Evolutionary conservation across 2,797 vertebrate species (phyloP).

Genomic region (Zalophus californianus): DNA sequence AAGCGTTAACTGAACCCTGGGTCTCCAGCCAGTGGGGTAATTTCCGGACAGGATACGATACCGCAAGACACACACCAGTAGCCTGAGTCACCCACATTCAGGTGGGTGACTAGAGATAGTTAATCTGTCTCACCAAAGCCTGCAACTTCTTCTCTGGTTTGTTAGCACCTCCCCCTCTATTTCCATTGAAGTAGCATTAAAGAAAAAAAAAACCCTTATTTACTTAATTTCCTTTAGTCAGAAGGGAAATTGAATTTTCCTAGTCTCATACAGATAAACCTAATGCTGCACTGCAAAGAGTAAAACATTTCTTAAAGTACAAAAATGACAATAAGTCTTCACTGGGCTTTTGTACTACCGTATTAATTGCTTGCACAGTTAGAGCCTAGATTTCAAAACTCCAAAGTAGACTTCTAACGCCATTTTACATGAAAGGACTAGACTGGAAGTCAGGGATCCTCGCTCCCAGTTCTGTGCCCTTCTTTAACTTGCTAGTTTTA

Average conservation of each 20-base stretch:
- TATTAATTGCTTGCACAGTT: not conserved
- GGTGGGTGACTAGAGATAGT: not conserved
- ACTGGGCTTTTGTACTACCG: not conserved
- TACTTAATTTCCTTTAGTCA: slow-evolving; percentile 10
- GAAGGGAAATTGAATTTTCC: slow-evolving; percentile 51
- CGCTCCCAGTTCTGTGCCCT: not conserved
- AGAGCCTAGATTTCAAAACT: slow-evolving; percentile 37
- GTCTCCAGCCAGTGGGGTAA: not conserved
- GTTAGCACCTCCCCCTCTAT: not conserved
- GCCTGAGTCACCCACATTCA: not conserved
- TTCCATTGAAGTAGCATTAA: not conserved
- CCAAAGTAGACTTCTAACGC: not conserved
- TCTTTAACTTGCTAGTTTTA: slow-evolving; percentile 54
- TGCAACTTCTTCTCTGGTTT: not conserved
- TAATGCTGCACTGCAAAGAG: not conserved
- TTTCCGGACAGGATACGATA: not conserved
- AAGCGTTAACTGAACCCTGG: not conserved
- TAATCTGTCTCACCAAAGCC: not conserved
- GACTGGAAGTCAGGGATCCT: not conserved
- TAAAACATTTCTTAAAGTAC: not conserved
- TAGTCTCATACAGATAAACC: not conserved
- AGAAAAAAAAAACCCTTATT: not conserved
- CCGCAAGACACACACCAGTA: not conserved
- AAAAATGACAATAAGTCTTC: not conserved
- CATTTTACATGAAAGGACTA: slow-evolving; percentile 19